Base-by-base conservation (phyloP, 2,888 invertebrate genomes). In the Acanthosepion pharaonis region DNA sequence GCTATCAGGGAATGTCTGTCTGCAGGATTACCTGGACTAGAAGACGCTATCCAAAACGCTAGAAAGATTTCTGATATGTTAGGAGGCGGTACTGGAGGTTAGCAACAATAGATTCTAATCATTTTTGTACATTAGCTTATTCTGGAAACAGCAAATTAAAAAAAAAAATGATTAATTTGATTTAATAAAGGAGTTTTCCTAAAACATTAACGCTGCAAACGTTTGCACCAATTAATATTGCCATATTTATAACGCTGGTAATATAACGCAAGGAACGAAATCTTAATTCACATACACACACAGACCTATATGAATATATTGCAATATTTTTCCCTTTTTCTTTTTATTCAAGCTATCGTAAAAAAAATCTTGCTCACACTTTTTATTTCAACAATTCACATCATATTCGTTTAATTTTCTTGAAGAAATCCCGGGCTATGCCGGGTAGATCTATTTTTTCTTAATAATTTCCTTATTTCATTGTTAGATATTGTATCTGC, bases 1-100 rank as follows among this genome's bases (percentile, higher is more conserved):
- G 51, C 51, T 23, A 92, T 92, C 51, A 92, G 51, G 18, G 92
- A 92, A 49, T 92, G 92, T 48, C 28, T 51, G 48, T 48, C 49
- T 49, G 92, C 49, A 23, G 92, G 92, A 18, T 92, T 92, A n/a
- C 92, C 92, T 15, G 92, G 33, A 51, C 92, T 92, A 8, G 92
- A 92, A 25, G 51, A 48, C 15, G 92, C 48, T 92, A 49, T 92
- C 23, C 92, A 92, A 49, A 92, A 92, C 23, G 42, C 92, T 49
- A 92, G 92, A 92, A 92, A 3, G 15, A 3, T 92, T 25, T 92
- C 92, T 28, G 51, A 92, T 51, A 92, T 92, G 9, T 51, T 92
- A 49, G 92, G 92, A 92, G 92, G 92, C 33, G 92, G 92, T 92
- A 92, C 92, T 0, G 92, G 92, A 92, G 92, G 92, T 92, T 92